A percentile compares a stretch with the other conserved stretches of the same genome.
Conservation (phyloP, 2,113 vertebrate genomes). For the Rousettus leschenaultii region DNA sequence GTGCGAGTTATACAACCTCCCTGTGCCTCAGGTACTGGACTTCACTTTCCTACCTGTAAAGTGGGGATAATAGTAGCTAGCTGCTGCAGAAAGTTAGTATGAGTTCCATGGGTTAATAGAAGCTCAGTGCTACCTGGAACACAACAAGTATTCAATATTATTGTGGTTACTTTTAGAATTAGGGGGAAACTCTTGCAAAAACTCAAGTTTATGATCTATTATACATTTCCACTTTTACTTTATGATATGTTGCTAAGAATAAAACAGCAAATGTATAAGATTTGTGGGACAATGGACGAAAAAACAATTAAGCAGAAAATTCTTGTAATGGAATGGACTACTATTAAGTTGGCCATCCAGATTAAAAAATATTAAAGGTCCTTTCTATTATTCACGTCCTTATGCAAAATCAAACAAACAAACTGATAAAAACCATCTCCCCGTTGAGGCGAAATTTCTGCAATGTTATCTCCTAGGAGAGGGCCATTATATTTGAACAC, state of each 20-base stretch:
- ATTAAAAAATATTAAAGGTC: background rate
- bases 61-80: background rate
- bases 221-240: background rate
- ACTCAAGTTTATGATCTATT: background rate
- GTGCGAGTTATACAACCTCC: background rate
- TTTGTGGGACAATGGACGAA: background rate
- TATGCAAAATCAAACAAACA: conserved; percentile 22
- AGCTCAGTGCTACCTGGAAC: background rate
- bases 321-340: background rate
- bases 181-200: background rate
- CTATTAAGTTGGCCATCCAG: background rate
- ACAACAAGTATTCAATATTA: background rate
- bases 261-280: background rate
- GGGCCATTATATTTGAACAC: background rate
- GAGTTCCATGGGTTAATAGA: background rate
- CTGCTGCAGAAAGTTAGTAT: background rate
- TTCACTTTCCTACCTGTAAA: background rate
- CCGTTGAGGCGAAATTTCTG: background rate
- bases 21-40: no score
- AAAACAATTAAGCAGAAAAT: background rate
- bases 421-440: background rate
- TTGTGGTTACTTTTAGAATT: background rate
- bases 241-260: background rate
- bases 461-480: background rate
- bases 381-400: background rate